Evolutionary conservation across 2,797 vertebrate genomes (phyloP).

Genomic region (Otolemur crassicaudatus): DNA sequence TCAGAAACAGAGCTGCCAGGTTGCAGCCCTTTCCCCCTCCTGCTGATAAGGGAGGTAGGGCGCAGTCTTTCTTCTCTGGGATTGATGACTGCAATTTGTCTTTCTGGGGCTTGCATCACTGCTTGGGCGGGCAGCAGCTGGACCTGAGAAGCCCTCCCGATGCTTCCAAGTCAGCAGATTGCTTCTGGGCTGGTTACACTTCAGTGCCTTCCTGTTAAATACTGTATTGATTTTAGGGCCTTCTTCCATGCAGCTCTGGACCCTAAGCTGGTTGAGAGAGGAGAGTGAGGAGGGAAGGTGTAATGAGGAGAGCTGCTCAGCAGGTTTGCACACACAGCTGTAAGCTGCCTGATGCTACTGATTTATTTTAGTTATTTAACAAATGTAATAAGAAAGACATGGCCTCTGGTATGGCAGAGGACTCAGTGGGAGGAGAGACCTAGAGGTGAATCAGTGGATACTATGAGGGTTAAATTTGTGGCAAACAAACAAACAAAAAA

Average conservation of each 20-base stretch:
- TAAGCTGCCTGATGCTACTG: constrained; percentile 18
- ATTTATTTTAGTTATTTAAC: constrained; percentile 65
- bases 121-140: background rate
- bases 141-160: background rate
- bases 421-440: background rate
- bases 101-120: constrained; percentile 53
- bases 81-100: constrained; percentile 76
- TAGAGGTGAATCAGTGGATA: background rate
- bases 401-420: background rate
- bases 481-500: background rate
- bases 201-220: constrained; percentile 62
- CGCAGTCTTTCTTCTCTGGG: constrained; percentile 57
- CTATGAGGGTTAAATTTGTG: background rate
- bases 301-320: background rate
- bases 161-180: constrained; percentile 65
- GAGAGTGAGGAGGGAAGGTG: background rate
- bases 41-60: constrained; percentile 55
- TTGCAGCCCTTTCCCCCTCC: constrained; percentile 63
- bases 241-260: background rate
- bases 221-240: constrained; percentile 61
- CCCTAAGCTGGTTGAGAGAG: background rate
- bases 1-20: constrained; percentile 66
- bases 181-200: constrained; percentile 37
- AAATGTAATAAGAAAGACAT: constrained; percentile 47
- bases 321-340: constrained; percentile 27